Percentiles rank a stretch among this genome's conserved stretches.
phyloP scores from a whole-genome alignment of 2,797 vertebrate species.

The Oreortyx pictus region DNA sequence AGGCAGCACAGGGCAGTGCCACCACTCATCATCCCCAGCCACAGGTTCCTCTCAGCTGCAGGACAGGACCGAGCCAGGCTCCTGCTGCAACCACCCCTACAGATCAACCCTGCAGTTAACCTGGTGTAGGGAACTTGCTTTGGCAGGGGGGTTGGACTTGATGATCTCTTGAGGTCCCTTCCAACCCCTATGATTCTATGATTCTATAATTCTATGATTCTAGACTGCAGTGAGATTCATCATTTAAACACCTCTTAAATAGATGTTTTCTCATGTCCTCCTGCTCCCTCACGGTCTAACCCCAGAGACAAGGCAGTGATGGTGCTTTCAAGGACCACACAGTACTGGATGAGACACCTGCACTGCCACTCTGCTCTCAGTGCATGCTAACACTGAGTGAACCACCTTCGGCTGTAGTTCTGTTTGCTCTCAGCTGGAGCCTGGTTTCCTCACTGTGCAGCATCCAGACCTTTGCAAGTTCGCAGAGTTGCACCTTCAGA shows the following conservation, averaged over 20 bases:
- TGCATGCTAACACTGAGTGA: not conserved
- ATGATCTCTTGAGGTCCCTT: too few species aligned
- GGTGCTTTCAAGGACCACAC: not conserved
- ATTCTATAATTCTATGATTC: too few species aligned
- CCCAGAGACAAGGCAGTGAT: rapidly evolving
- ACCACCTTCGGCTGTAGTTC: not conserved
- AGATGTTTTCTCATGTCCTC: not conserved
- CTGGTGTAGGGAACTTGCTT: too few species aligned
- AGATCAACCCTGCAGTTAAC: not conserved
- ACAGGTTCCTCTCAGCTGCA: not conserved
- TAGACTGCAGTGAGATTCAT: not conserved
- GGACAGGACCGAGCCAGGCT: not conserved
- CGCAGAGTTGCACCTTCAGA: not conserved
- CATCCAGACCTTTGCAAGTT: not conserved
- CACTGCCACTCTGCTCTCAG: not conserved
- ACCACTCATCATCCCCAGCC: not conserved
- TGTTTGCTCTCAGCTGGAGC: not conserved
- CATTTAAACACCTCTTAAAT: not conserved
- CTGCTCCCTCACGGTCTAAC: rapidly evolving
- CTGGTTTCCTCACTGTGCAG: not conserved
- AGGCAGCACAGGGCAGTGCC: not conserved
- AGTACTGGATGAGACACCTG: not conserved
- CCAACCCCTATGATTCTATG: too few species aligned
- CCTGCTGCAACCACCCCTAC: rapidly evolving
- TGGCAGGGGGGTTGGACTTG: too few species aligned